phyloP scores from a whole-genome alignment of 37 sponge, comb jelly and placozoan genomes.

The Haliclona indistincta region DNA sequence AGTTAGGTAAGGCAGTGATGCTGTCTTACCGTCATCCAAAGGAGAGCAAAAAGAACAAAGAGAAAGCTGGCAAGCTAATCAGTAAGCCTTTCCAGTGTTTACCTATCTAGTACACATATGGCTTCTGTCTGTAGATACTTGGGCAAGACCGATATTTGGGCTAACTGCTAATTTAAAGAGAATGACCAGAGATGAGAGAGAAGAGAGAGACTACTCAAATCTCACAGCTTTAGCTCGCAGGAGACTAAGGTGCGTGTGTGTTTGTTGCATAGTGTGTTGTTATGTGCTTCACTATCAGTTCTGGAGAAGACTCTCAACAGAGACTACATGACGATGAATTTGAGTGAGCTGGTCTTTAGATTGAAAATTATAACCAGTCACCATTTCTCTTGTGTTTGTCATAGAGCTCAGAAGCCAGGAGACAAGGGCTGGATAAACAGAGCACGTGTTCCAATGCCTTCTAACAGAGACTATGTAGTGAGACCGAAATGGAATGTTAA shows the following conservation, averaged over 20 bases:
- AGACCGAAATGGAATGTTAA: conserved; percentile 91
- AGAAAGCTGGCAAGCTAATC: conserved; percentile 90
- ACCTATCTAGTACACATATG: not conserved
- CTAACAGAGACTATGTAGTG: conserved; percentile 92
- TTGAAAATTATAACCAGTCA: conserved; percentile 6
- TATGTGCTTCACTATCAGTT: not conserved
- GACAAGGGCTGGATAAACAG: conserved; percentile 93
- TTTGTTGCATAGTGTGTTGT: not conserved
- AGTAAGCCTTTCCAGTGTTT: conserved; percentile 46
- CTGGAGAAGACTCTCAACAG: conserved; percentile 1
- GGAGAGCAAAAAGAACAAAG: conserved; percentile 86
- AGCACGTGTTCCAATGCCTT: conserved; percentile 95
- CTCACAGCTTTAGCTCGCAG: conserved; percentile 57
- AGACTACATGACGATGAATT: conserved; percentile 27
- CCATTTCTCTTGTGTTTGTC: not conserved
- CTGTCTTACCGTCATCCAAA: conserved; percentile 93
- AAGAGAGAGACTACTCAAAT: conserved; percentile 80
- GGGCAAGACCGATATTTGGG: conserved; percentile 98
- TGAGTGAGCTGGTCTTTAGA: not conserved
- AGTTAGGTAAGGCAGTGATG: conserved; percentile 97
- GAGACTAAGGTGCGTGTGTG: conserved; percentile 54
- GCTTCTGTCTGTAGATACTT: conserved; percentile 62
- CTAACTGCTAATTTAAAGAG: conserved; percentile 85
- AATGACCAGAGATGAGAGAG: conserved; percentile 90
- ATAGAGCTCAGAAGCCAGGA: conserved; percentile 87